phyloP scores from a whole-genome alignment of 2,888 invertebrate genomes.

The Mantis religiosa region DNA sequence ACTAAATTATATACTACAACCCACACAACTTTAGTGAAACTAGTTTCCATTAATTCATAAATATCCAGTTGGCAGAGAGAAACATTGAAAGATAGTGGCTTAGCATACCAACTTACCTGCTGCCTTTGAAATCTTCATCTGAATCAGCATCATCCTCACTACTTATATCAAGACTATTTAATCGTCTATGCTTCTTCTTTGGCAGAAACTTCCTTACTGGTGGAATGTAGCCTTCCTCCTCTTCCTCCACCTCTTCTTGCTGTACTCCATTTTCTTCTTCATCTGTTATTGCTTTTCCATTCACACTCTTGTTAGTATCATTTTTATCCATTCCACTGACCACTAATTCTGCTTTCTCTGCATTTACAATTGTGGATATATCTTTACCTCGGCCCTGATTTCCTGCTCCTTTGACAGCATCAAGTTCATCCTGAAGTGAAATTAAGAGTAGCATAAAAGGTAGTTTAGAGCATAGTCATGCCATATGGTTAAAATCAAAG shows the following conservation, averaged over 20 bases:
- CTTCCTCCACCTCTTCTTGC: conserved; percentile 29
- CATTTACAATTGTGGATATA: conserved; percentile 79
- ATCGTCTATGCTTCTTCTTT: conserved; percentile 67
- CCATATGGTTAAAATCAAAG: too few relatives aligned
- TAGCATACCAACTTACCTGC: conserved; percentile 49
- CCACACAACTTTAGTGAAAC: too few relatives aligned
- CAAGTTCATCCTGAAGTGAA: conserved; percentile 60
- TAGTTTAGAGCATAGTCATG: too few relatives aligned
- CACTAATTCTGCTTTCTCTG: conserved; percentile 62
- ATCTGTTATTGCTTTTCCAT: conserved; percentile 35
- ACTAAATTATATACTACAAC: too few relatives aligned
- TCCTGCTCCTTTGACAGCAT: conserved; percentile 70
- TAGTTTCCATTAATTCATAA: too few relatives aligned
- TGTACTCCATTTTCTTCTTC: conserved; percentile 38
- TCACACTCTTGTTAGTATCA: background rate
- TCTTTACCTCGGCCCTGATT: conserved; percentile 85
- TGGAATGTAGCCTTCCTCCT: conserved; percentile 30
- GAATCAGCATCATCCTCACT: conserved; percentile 76
- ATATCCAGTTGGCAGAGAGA: too few relatives aligned
- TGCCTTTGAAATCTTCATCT: conserved; percentile 89
- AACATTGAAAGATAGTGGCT: too few relatives aligned
- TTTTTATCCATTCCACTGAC: conserved; percentile 17
- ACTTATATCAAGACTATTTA: conserved; percentile 75
- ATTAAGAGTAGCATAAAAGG: background rate
- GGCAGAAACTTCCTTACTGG: conserved; percentile 31